A percentile compares a stretch with the other conserved stretches of the same genome.
These are phyloP conservation scores for Agelastica alni DNA, from an alignment of 2,888 invertebrate species.

Conservation along the genomic window DNA sequence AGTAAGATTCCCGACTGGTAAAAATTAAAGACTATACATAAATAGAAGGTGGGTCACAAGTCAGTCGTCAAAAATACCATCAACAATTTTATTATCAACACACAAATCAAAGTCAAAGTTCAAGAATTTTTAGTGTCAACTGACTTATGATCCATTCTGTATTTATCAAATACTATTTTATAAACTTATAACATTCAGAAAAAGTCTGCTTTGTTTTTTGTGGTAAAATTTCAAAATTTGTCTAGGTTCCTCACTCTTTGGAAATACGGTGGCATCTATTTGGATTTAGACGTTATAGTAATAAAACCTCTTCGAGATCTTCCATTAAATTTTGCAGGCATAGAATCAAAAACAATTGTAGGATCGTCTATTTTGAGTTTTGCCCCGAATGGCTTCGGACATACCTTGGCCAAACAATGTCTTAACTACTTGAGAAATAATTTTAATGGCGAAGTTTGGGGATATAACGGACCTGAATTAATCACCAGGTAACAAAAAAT, in stretches of 20 bases:
- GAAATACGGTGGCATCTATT: slow-evolving; percentile 76
- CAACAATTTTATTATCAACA: no score
- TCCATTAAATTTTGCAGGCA: slow-evolving; percentile 64
- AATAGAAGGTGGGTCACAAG: no score
- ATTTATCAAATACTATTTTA: no score
- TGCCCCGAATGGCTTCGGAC: slow-evolving; percentile 59
- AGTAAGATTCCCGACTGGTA: no score
- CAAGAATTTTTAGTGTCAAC: no score
- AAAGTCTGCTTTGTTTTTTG: no score
- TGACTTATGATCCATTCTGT: no score
- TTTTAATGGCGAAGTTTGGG: slow-evolving; percentile 64
- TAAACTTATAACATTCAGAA: no score
- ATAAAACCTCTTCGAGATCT: slow-evolving; percentile 63
- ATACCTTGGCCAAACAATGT: slow-evolving; percentile 62
- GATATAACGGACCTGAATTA: slow-evolving; percentile 68
- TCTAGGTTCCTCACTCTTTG: slow-evolving; percentile 68
- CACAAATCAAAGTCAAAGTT: no score
- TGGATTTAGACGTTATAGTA: slow-evolving; percentile 76
- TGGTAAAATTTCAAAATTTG: no score
- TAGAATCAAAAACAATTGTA: slow-evolving; percentile 62
- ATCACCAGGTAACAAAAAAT: slow-evolving; percentile 67
- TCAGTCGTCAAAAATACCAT: no score
- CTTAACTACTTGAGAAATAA: slow-evolving; percentile 60
- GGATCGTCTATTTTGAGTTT: slow-evolving; percentile 73
- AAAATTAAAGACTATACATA: no score